Evolutionary conservation across 1,140 invertebrate genomes (phyloP), one percentile per base, ranked within the genome.

Genomic region (Saccostrea glomerata): DNA sequence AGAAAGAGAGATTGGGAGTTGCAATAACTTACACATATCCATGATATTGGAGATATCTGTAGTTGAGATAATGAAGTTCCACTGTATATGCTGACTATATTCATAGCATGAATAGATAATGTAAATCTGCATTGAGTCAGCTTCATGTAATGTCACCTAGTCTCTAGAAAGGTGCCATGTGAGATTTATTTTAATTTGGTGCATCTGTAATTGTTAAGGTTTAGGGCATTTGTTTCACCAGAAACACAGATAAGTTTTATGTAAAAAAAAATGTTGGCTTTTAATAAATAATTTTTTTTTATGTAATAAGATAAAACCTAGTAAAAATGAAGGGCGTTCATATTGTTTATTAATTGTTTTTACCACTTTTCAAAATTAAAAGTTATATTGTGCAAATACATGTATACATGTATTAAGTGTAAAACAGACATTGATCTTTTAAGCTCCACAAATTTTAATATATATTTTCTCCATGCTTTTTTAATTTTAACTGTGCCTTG

Each of bases 121-220:
- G 9, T 0, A 47, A 47, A 47, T 47, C 5, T 47, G 47, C 9
- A 47, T 2, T 47, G 47, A 9, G 5, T 47, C 47, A 47, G 47
- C 47, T 7, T 47, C 47, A 47, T 47, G 47, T 47, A 47, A 47
- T 7, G 47, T 47, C 70, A 25, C 25, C 25, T 7, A 77, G 70
- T 77, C 30, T 77, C 70, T 77, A 2, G 13, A 30, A 15, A 36
- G 70, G 70, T 77, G 70, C 70, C 70, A 77, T 77, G 15, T 25
- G 70, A 77, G 70, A 30, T 77, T 77, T 15, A 77, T 30, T 30
- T 77, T 12, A 66, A 11, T 30, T 77, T 77, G 70, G 25, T 77
- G 25, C 70, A 77, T 77, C 70, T 20, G 58, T n/a, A n/a, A 6
- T 63, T 77, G 70, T 77, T 66, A 23, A 66, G 23, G 13, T 63